These are phyloP conservation scores for Propithecus coquereli DNA, from an alignment of 2,113 vertebrate species.

Conservation along the genomic window DNA sequence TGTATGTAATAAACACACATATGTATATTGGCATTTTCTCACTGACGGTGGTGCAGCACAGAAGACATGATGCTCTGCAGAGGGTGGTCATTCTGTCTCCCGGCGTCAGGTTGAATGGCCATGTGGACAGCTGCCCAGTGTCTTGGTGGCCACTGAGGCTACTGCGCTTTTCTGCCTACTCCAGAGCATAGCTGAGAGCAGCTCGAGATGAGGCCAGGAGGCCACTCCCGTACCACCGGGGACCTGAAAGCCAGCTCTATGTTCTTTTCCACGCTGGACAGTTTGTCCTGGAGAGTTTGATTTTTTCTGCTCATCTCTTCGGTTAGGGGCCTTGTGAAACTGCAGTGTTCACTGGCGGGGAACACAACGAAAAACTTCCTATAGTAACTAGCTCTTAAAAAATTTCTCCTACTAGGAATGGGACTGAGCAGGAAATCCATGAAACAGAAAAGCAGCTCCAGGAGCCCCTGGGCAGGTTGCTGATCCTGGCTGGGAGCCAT, in stretches of 20 bases:
- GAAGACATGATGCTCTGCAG: not conserved
- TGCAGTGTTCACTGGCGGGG: not conserved
- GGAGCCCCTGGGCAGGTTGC: not conserved
- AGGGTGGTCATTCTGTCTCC: not conserved
- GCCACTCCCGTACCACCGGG: not conserved
- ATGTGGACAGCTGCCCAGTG: not conserved
- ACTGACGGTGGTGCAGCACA: not conserved
- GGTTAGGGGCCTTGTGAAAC: not conserved
- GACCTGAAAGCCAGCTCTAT: not conserved
- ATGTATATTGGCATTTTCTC: not conserved
- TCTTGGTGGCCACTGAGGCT: not conserved
- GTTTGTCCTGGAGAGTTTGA: not conserved
- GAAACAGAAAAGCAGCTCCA: not conserved
- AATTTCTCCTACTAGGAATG: not conserved
- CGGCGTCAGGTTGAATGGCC: not conserved
- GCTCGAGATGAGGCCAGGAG: not conserved
- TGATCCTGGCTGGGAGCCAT: not conserved
- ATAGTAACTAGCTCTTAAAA: not conserved
- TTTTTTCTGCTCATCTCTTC: not conserved
- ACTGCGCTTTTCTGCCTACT: not conserved
- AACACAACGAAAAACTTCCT: not conserved
- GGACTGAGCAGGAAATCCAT: not conserved
- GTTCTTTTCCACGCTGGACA: not conserved
- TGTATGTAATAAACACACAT: not conserved
- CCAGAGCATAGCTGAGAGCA: not conserved